These are phyloP conservation scores for Masnerella sp. DNA, from an alignment of 2,888 invertebrate species.

Conservation along the genomic window DNA sequence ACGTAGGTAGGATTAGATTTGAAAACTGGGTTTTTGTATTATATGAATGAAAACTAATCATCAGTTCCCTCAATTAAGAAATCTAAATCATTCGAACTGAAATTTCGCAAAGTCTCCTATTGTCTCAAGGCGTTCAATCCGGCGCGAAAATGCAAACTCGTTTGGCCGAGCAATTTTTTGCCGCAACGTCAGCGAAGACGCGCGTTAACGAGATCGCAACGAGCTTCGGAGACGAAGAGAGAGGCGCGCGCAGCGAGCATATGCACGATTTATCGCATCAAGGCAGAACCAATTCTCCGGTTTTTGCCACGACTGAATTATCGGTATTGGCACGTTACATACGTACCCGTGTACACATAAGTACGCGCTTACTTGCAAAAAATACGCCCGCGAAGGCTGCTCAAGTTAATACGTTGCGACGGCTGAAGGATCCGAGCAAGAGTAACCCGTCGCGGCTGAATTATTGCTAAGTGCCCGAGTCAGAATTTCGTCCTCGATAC, in stretches of 20 bases:
- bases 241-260: constrained; percentile 61
- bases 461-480: constrained; percentile 74
- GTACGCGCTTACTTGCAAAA: constrained; percentile 62
- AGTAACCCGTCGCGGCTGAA: constrained; percentile 67
- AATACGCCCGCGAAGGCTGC: constrained; percentile 46
- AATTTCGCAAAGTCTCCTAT: no score
- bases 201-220: constrained; percentile 65
- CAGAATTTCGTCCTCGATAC: no score
- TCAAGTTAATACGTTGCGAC: constrained; percentile 62
- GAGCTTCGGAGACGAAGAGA: constrained; percentile 60
- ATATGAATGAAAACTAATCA: no score
- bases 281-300: constrained; percentile 67
- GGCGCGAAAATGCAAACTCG: constrained; percentile 15
- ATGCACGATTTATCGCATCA: constrained; percentile 63
- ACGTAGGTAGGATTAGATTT: no score
- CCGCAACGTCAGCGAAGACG: constrained; percentile 54
- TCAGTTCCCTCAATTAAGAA: no score
- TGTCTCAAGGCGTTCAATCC: no score
- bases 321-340: constrained; percentile 73
- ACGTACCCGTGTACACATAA: constrained; percentile 63
- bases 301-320: constrained; percentile 73
- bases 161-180: constrained; percentile 21
- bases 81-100: no score
- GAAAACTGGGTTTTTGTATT: no score
- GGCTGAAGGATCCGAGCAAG: constrained; percentile 63